These are phyloP conservation scores for Scylla paramamosain DNA, from an alignment of 1,140 invertebrate species.

Conservation along the genomic window DNA sequence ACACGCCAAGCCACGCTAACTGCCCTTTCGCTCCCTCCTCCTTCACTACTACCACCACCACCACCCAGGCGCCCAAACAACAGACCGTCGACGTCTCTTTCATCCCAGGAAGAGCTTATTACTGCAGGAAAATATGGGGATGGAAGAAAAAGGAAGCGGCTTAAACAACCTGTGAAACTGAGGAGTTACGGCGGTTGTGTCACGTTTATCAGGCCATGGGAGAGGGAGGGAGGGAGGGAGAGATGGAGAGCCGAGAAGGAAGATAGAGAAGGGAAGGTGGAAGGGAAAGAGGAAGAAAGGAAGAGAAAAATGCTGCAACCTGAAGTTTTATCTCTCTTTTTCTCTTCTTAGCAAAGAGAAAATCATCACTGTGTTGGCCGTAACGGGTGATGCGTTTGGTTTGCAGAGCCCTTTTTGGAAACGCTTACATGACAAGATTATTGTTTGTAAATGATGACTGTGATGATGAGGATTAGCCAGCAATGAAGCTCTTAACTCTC, in stretches of 20 bases:
- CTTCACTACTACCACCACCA: not conserved
- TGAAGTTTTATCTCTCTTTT: too few relatives aligned
- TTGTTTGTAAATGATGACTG: too few relatives aligned
- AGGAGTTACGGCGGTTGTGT: not conserved
- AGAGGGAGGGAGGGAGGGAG: not conserved
- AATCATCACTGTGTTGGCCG: too few relatives aligned
- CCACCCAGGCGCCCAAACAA: not conserved
- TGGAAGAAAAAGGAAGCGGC: not conserved
- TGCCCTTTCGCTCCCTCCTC: not conserved
- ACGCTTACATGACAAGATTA: too few relatives aligned
- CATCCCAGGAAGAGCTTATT: not conserved
- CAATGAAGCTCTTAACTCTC: not conserved
- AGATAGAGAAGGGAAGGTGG: not conserved
- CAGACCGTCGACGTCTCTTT: not conserved
- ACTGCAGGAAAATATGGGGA: constrained; percentile 12
- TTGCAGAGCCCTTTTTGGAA: too few relatives aligned
- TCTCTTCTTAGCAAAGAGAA: too few relatives aligned
- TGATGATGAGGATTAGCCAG: not conserved
- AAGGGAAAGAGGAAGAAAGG: not conserved
- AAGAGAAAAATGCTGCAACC: not conserved
- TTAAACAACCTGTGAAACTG: constrained; percentile 14
- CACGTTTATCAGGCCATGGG: not conserved
- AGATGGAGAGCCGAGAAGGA: not conserved
- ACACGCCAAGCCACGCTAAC: not conserved
- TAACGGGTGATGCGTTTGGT: too few relatives aligned